Conservation (phyloP, 2,888 invertebrate species). For the Linnaemya vulpina region DNA sequence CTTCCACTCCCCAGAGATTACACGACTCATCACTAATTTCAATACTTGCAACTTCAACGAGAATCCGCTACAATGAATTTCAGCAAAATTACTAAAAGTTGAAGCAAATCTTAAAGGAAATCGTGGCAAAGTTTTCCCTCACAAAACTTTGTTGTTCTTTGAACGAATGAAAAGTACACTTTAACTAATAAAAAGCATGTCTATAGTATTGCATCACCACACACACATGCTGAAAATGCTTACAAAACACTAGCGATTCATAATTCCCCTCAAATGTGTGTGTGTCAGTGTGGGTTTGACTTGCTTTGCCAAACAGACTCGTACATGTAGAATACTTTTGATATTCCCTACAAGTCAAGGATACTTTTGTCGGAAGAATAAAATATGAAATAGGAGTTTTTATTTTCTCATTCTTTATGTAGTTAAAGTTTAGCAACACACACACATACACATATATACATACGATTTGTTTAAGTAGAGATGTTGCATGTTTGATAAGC, state of each 20-base stretch:
- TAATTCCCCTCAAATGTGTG: too few relatives aligned
- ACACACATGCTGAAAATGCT: too few relatives aligned
- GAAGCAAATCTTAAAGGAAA: conserved; percentile 31
- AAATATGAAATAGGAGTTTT: neutral
- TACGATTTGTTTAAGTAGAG: neutral
- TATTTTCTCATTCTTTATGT: too few relatives aligned
- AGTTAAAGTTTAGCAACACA: neutral
- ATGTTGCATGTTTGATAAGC: conserved; percentile 25
- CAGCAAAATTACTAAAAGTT: neutral
- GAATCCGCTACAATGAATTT: neutral
- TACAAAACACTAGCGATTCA: too few relatives aligned
- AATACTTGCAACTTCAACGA: conserved; percentile 35
- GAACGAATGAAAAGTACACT: conserved; percentile 34
- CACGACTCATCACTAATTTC: conserved; percentile 13
- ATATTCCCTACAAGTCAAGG: conserved; percentile 57
- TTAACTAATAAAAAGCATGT: too few relatives aligned
- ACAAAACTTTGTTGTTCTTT: neutral
- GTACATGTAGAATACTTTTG: neutral
- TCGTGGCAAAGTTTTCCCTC: conserved; percentile 34
- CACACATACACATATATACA: too few relatives aligned
- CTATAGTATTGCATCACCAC: too few relatives aligned
- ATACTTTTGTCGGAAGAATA: conserved; percentile 23
- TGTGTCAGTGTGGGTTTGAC: too few relatives aligned
- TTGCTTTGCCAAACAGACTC: too few relatives aligned
- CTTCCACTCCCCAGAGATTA: conserved; percentile 19